A percentile compares a stretch with the other conserved stretches of the same genome.
phyloP scores from a whole-genome alignment of 23 tunicate species.

The Halocynthia roretzi region DNA sequence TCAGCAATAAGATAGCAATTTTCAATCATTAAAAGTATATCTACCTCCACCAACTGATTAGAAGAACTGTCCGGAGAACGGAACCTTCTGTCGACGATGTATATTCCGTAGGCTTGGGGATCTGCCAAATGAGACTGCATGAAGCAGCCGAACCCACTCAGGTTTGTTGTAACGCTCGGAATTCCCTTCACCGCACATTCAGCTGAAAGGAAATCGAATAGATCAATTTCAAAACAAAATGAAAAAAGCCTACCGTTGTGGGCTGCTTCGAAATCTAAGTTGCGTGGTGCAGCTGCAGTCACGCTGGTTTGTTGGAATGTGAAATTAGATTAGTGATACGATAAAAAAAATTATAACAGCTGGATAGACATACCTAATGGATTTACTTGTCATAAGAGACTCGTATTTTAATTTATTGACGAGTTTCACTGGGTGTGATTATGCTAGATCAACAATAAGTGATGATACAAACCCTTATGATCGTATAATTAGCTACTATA shows the following conservation, averaged over 20 bases:
- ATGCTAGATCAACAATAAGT: too few relatives aligned
- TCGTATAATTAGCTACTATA: too few relatives aligned
- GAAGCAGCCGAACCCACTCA: slow-evolving; percentile 95
- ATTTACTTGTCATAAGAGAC: too few relatives aligned
- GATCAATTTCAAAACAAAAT: not conserved
- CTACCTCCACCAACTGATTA: slow-evolving; percentile 79
- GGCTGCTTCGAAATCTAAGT: not conserved
- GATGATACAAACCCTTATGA: too few relatives aligned
- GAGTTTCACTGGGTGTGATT: too few relatives aligned
- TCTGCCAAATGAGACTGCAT: slow-evolving; percentile 90
- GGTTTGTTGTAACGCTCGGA: slow-evolving; percentile 90
- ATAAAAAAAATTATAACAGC: too few relatives aligned
- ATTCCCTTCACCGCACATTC: slow-evolving; percentile 92
- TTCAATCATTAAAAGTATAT: not conserved
- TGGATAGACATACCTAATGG: too few relatives aligned
- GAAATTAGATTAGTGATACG: not conserved
- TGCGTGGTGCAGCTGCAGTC: not conserved
- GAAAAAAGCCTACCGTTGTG: not conserved
- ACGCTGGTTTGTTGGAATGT: slow-evolving; percentile 1
- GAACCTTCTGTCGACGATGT: slow-evolving; percentile 91
- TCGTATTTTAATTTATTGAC: too few relatives aligned
- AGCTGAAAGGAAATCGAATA: slow-evolving; percentile 29
- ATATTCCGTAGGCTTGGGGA: slow-evolving; percentile 93
- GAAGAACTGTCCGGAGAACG: slow-evolving; percentile 61
- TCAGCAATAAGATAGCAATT: not conserved